Evolutionary conservation across 2,888 invertebrate genomes (phyloP).

Genomic region (Hipparchia semele): DNA sequence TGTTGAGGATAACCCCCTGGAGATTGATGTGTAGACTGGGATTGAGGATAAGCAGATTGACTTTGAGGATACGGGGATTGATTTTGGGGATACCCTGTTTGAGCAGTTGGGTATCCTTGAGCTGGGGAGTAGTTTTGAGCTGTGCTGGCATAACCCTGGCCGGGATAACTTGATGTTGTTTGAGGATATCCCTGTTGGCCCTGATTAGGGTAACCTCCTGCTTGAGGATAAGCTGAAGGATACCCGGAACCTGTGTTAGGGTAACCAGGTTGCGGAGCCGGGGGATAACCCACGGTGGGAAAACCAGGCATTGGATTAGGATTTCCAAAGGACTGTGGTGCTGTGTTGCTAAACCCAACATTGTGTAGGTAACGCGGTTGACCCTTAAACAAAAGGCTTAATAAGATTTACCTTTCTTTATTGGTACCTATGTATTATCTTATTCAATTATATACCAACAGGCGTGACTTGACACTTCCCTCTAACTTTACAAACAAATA

Average conservation of each 20-base stretch:
- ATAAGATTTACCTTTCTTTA: conserved; percentile 25
- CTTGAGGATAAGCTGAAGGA: conserved; percentile 53
- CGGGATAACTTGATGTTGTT: conserved; percentile 49
- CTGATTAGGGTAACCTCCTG: conserved; percentile 45
- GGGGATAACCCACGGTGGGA: conserved; percentile 73
- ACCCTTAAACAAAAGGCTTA: conserved; percentile 72
- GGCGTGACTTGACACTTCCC: too few relatives aligned
- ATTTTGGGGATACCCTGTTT: conserved; percentile 42
- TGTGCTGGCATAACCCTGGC: conserved; percentile 49
- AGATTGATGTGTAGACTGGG: conserved; percentile 35
- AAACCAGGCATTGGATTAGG: conserved; percentile 76
- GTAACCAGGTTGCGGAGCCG: conserved; percentile 64
- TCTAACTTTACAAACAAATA: too few relatives aligned
- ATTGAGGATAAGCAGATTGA: conserved; percentile 38
- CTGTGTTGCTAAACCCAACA: conserved; percentile 74
- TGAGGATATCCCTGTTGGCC: conserved; percentile 46
- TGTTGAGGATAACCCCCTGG: conserved; percentile 40
- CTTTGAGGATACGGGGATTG: conserved; percentile 40
- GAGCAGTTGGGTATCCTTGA: conserved; percentile 47
- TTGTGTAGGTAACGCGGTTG: conserved; percentile 76
- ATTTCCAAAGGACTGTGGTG: conserved; percentile 79
- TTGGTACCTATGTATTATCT: neutral
- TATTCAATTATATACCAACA: too few relatives aligned
- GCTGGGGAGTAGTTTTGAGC: conserved; percentile 53
- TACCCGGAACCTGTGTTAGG: conserved; percentile 59